Evolutionary conservation across 2,797 vertebrate species (phyloP).

Genomic region (Graptemys geographica): DNA sequence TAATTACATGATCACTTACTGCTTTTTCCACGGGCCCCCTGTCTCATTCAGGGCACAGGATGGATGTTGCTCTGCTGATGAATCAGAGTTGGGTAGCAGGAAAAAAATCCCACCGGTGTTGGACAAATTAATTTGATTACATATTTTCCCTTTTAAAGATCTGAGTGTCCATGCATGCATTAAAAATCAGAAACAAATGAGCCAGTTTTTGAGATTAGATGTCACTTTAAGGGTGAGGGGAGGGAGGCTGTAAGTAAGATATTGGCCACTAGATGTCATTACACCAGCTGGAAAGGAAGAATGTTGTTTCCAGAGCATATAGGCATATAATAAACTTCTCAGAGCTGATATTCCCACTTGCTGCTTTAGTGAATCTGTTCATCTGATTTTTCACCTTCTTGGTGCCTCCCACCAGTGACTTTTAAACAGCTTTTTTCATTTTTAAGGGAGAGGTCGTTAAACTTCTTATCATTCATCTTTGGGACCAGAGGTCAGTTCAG

Average conservation of each 20-base stretch:
- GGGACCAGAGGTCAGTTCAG: not conserved
- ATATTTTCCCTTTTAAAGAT: not conserved
- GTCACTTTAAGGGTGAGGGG: not conserved
- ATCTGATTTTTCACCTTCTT: not conserved
- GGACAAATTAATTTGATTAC: not conserved
- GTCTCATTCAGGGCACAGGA: not conserved
- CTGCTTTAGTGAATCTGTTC: not conserved
- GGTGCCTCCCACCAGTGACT: not conserved
- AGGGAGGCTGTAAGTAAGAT: not conserved
- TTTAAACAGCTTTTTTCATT: not conserved
- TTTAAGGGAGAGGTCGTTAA: not conserved
- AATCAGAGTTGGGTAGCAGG: not conserved
- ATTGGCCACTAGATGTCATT: constrained; percentile 57
- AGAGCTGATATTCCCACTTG: not conserved
- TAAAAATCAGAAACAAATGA: not conserved
- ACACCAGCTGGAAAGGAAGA: not conserved
- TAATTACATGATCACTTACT: not conserved
- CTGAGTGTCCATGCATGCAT: not conserved
- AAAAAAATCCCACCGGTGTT: not conserved
- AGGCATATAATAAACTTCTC: no score
- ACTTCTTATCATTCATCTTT: not conserved
- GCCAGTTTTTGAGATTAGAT: not conserved
- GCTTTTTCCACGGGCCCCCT: not conserved
- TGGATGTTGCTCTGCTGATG: not conserved
- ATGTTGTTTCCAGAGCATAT: not conserved